Base-by-base conservation (phyloP, 1,140 invertebrate genomes). In the Musca vetustissima region DNA sequence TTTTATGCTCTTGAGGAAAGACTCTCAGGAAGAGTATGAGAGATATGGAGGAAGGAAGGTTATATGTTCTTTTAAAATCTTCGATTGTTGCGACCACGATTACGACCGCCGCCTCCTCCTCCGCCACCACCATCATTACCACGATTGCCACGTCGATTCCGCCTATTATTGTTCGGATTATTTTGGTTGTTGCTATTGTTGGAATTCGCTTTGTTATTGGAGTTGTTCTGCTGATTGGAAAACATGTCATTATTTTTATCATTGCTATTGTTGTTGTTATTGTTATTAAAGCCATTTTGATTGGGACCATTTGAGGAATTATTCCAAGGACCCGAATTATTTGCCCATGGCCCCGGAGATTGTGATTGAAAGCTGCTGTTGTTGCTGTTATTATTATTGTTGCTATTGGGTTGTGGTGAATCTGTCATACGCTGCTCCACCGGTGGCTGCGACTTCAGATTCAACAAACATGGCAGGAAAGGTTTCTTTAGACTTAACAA, bases 291-390 rank as follows among this genome's bases (percentile, higher is more conserved):
- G 24, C 69, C 66, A 68, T 70, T 70, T 65, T 72, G 70, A 69
- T 72, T 74, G 17, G 65, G 17, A 1, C 70, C 68, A 64, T 71
- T 77, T 17, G 73, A n/a, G 3, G 68, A 14, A 9, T 47, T 57
- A 64, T 64, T 76, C 69, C 64, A 70, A 3, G 70, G 59, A 65
- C 67, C 48, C 25, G 28, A 21, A 13, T 52, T 55, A 36, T 67
- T 67, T 8, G 78, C 76, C 78, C 78, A 80, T 11, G 78, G 78
- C 74, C 75, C 78, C 3, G 78, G 78, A 22, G 36, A 43, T 13
- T 7, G 36, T 9, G 36, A 43, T 43, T 43, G 36, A 32, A 28
- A 61, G 9, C 36, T 36, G 14, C 78, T 59, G 70, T 7, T 67
- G 61, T 13, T 65, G 69, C 36, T 74, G 73, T n/a, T n/a, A 32